phyloP scores from a whole-genome alignment of 2,113 vertebrate species.

The Pionites leucogaster region DNA sequence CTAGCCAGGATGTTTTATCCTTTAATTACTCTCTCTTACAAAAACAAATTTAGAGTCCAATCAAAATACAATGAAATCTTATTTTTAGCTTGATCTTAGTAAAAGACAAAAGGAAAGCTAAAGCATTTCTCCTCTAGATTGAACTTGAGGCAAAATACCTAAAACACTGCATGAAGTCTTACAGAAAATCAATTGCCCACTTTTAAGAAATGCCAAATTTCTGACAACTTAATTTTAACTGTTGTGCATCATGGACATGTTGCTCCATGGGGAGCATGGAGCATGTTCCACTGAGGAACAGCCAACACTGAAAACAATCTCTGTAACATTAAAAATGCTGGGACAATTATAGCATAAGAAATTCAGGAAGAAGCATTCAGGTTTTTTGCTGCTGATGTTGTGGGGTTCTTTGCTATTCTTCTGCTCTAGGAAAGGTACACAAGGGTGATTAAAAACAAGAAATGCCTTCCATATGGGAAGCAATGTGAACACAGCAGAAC shows the following conservation, averaged over 20 bases:
- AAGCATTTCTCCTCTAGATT: neutral
- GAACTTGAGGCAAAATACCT: neutral
- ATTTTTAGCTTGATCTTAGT: neutral
- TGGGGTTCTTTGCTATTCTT: neutral
- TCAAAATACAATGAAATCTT: neutral
- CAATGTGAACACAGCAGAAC: neutral
- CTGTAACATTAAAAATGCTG: neutral
- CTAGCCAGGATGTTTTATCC: neutral
- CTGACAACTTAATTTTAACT: conserved; percentile 18
- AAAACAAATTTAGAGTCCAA: neutral
- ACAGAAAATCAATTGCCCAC: neutral
- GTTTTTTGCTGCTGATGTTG: neutral
- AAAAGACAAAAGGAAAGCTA: neutral
- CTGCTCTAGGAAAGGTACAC: neutral
- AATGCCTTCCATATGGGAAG: conserved; percentile 11
- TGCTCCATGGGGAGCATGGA: neutral
- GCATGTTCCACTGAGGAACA: neutral
- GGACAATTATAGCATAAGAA: neutral
- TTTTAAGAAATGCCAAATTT: conserved; percentile 15
- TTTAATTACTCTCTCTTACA: neutral
- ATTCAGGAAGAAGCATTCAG: neutral
- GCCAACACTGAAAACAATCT: conserved; percentile 6
- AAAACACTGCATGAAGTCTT: neutral
- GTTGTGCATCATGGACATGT: neutral
- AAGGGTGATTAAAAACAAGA: neutral